phyloP scores from a whole-genome alignment of 1,140 invertebrate genomes.

The Globodera rostochiensis region DNA sequence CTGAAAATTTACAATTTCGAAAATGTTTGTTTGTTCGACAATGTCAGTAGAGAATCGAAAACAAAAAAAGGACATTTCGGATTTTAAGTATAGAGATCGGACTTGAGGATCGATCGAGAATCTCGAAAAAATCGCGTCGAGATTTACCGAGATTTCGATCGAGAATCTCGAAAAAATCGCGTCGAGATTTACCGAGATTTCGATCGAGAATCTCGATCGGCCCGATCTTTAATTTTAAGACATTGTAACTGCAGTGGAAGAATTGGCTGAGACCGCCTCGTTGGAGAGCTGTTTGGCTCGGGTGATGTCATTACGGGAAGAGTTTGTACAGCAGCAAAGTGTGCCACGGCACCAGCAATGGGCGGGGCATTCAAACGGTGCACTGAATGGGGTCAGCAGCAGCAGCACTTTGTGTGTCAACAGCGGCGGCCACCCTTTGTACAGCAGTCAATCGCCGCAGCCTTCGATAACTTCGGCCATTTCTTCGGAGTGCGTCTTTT shows the following conservation, averaged over 20 bases:
- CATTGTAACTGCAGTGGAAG: neutral
- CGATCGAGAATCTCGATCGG: too few relatives aligned
- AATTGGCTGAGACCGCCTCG: neutral
- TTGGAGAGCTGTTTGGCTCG: constrained; percentile 5
- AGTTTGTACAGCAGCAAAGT: neutral
- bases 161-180: too few relatives aligned
- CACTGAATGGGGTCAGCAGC: neutral
- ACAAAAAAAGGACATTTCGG: too few relatives aligned
- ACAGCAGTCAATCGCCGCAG: constrained; percentile 1
- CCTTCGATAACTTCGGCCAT: constrained; percentile 26
- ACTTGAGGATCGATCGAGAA: too few relatives aligned
- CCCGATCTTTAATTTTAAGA: too few relatives aligned
- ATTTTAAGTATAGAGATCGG: too few relatives aligned
- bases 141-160: too few relatives aligned
- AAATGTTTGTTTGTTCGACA: too few relatives aligned
- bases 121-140: too few relatives aligned
- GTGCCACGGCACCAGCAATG: neutral
- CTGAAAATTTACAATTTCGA: too few relatives aligned
- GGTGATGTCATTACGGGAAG: neutral
- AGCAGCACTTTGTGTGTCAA: neutral
- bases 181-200: too few relatives aligned
- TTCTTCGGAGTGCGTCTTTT: constrained; percentile 20
- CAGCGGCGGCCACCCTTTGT: neutral
- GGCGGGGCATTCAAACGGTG: neutral
- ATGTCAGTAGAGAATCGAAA: too few relatives aligned